Evolutionary conservation across 2,113 vertebrate genomes (phyloP).

Genomic region (Pachyramphus minor): DNA sequence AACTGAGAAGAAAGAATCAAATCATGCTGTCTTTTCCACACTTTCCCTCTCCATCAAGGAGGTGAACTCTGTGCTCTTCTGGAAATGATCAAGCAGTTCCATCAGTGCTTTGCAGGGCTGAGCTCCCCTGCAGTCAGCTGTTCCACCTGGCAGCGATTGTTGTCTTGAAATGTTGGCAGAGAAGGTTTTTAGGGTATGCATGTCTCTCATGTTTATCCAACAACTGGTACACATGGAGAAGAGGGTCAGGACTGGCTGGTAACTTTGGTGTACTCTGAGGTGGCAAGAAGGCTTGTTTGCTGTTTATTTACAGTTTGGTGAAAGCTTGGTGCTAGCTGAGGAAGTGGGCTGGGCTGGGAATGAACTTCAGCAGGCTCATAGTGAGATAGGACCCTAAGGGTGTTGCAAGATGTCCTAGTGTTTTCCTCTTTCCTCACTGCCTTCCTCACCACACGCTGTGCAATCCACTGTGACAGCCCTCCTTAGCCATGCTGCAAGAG

Average conservation of each 20-base stretch:
- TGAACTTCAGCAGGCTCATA: background rate
- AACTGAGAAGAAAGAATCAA: background rate
- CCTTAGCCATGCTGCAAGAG: background rate
- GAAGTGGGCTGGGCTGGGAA: background rate
- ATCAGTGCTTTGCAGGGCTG: background rate
- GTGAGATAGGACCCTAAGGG: background rate
- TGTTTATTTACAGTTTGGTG: background rate
- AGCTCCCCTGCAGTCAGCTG: background rate
- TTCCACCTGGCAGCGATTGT: background rate
- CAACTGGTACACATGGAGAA: background rate
- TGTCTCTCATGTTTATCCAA: background rate
- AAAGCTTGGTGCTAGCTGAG: background rate
- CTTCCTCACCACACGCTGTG: background rate
- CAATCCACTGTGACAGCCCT: background rate
- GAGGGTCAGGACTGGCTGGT: background rate
- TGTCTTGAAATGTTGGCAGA: background rate
- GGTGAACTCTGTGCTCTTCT: background rate
- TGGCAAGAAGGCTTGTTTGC: background rate
- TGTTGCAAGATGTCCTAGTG: constrained; percentile 34
- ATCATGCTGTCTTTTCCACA: background rate
- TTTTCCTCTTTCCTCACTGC: constrained; percentile 14
- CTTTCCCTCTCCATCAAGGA: background rate
- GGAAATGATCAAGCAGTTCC: background rate
- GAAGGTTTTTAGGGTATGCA: background rate
- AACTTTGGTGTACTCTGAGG: background rate